Conservation (phyloP, 2,888 invertebrate species). For the Neelides folsomi region DNA sequence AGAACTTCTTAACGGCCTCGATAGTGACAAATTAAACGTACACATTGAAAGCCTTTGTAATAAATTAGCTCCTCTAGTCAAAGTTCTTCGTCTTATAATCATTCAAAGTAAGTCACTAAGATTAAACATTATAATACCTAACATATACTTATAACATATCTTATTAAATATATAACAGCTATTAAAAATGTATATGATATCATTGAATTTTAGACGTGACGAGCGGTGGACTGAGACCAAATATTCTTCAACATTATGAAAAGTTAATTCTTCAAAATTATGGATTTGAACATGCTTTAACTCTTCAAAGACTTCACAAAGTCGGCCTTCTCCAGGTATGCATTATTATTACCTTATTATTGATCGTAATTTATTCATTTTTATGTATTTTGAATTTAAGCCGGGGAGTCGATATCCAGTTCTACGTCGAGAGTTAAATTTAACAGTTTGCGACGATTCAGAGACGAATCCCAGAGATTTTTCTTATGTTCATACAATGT, state of each 20-base stretch:
- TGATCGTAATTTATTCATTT: neutral
- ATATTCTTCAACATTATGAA: slow-evolving; percentile 62
- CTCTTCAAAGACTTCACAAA: slow-evolving; percentile 72
- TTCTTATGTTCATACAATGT: slow-evolving; percentile 32
- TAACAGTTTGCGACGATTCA: slow-evolving; percentile 76
- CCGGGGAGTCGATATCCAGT: slow-evolving; percentile 34
- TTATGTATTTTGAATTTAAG: slow-evolving; percentile 9
- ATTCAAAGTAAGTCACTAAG: slow-evolving; percentile 64
- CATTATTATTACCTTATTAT: slow-evolving; percentile 41
- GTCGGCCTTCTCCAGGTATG: slow-evolving; percentile 66
- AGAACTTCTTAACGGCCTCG: slow-evolving; percentile 79
- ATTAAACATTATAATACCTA: too few relatives aligned
- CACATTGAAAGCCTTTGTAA: slow-evolving; percentile 89
- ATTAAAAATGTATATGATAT: slow-evolving; percentile 1
- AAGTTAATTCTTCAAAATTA: slow-evolving; percentile 68
- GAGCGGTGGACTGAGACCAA: slow-evolving; percentile 74
- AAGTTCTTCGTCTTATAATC: slow-evolving; percentile 74
- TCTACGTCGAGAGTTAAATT: slow-evolving; percentile 49
- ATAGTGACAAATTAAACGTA: slow-evolving; percentile 73
- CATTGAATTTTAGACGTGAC: slow-evolving; percentile 21
- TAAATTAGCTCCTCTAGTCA: slow-evolving; percentile 62
- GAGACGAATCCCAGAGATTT: slow-evolving; percentile 52
- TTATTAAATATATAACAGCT: too few relatives aligned
- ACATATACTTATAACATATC: too few relatives aligned
- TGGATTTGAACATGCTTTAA: slow-evolving; percentile 68